Base-by-base conservation (phyloP, 2,888 invertebrate species). In the Pachliopta kotzebuea region DNA sequence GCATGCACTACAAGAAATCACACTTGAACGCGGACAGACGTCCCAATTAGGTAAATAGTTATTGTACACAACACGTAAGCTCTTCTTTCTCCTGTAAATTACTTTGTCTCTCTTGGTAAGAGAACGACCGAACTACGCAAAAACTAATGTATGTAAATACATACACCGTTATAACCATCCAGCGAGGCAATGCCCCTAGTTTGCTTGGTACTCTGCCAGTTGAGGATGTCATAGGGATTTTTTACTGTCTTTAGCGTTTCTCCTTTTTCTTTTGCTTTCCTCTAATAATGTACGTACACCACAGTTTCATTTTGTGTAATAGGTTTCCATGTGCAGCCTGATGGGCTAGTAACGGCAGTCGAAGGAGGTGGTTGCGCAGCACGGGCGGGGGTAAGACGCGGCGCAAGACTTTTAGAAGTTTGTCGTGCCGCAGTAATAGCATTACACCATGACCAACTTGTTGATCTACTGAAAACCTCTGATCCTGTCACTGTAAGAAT, bases 331-430 rank as follows among this genome's bases (percentile, higher is more conserved):
- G 97, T 98, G 49, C 97, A 98, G 78, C 96, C 96, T 20, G 98
- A 98, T 84, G 98, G 98, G 4, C 94, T 98, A 26, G 97, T 98
- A 37, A 98, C 98, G 4, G 96, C 98, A 76, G 98, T 98, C n/a
- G 98, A 98, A 71, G 77, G 83, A 63, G 89, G 89, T 9, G 92
- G 91, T 0, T 81, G 84, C 92, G 96, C 96, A 37, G 95, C 95
- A 87, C 94, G 95, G 65, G 96, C 97, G 2, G 98, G 98, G n/a
- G 92, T 99, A 56, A 90, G 96, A 56, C 97, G 97, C 81, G 98
- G 98, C 66, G 96, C 96, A 60, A 93, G 98, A 20, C 93, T 99
- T 69, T 97, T 98, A 2, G 98, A 99, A 87, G 96, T 97, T 74
- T 97, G 97, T 78, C 96, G 96, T 82, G 96, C 97, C 24, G 97